Percentiles rank a stretch among this genome's conserved stretches.
phyloP scores from a whole-genome alignment of 2,888 invertebrate species.

The Platycnemis pennipes region DNA sequence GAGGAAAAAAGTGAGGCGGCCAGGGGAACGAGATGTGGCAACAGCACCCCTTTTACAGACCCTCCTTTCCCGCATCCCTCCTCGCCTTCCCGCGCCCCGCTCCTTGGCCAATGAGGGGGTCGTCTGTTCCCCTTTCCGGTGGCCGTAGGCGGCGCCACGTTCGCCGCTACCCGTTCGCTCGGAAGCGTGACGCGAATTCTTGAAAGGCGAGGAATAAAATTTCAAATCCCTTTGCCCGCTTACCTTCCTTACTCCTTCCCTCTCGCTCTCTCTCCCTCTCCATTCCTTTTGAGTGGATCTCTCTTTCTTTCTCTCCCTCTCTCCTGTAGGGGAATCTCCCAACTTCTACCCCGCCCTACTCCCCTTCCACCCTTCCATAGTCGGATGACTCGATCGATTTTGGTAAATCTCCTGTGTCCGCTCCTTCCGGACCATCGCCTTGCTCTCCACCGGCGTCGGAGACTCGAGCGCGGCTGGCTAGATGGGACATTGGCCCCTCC shows the following conservation, averaged over 20 bases:
- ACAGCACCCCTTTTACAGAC: not conserved
- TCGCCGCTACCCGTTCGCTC: constrained; percentile 52
- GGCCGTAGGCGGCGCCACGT: constrained; percentile 40
- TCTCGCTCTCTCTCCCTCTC: not conserved
- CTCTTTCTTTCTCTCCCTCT: not conserved
- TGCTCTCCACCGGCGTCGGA: not conserved
- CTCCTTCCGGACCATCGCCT: constrained; percentile 15
- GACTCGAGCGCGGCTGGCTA: not conserved
- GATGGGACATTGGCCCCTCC: not conserved
- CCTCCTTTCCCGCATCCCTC: not conserved
- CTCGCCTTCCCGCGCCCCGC: not conserved
- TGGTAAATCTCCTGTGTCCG: constrained; percentile 31
- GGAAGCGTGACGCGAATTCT: constrained; percentile 53
- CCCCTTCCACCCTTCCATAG: not conserved
- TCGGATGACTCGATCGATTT: constrained; percentile 26
- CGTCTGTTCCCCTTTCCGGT: constrained; percentile 39
- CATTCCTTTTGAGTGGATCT: not conserved
- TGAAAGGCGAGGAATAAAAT: constrained; percentile 54
- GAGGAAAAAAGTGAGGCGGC: not conserved
- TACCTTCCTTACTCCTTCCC: not conserved
- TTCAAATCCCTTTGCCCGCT: constrained; percentile 44
- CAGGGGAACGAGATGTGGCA: not conserved
- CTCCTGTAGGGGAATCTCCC: not conserved
- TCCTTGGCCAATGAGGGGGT: constrained; percentile 35
- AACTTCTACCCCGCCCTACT: too few species aligned